Evolutionary conservation across 2,113 vertebrate species (phyloP).

Genomic region (Thinocorus orbignyianus): DNA sequence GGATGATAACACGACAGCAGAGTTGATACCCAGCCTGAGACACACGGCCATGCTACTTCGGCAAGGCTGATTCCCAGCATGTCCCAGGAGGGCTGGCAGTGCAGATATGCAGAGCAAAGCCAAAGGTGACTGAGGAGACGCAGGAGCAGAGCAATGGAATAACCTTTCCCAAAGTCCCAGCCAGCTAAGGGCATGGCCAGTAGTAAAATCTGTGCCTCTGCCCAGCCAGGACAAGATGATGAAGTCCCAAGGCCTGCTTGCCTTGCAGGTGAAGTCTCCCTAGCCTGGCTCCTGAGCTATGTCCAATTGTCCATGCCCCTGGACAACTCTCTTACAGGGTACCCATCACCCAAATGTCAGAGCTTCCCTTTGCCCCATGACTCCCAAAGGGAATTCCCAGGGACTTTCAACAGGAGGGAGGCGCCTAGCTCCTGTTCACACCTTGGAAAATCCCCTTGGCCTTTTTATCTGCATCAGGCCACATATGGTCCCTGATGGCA

Average conservation of each 20-base stretch:
- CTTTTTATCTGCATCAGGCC: background rate
- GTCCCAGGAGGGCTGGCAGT: background rate
- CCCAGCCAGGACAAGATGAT: background rate
- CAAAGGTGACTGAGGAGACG: background rate
- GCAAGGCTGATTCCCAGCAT: background rate
- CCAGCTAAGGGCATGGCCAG: background rate
- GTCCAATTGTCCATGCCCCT: background rate
- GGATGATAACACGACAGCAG: background rate
- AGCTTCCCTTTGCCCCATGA: accelerated
- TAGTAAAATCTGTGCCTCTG: background rate
- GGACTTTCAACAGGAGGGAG: background rate
- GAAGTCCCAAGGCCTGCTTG: background rate
- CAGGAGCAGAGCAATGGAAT: background rate
- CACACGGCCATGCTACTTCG: background rate
- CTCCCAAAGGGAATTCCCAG: background rate
- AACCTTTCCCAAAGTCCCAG: background rate
- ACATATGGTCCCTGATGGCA: accelerated
- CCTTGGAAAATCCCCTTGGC: background rate
- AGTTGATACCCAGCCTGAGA: background rate
- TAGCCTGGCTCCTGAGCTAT: background rate
- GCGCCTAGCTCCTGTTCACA: background rate
- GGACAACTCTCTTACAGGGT: background rate
- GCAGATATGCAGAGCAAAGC: background rate
- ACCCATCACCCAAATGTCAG: background rate
- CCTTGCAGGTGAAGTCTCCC: background rate